phyloP scores from a whole-genome alignment of 2,797 vertebrate species.

The Sus cebifrons region DNA sequence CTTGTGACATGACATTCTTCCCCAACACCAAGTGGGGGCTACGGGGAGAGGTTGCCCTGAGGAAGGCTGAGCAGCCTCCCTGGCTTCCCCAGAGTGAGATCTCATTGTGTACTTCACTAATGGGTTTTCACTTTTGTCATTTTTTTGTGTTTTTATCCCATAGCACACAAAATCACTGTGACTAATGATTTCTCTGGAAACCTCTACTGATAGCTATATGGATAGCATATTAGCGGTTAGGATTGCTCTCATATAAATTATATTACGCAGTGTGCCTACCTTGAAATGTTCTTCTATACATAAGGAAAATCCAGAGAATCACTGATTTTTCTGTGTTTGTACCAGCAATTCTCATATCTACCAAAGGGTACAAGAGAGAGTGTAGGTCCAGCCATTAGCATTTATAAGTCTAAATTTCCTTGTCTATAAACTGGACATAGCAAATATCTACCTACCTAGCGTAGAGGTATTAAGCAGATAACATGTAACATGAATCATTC shows the following conservation, averaged over 20 bases:
- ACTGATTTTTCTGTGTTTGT: background rate
- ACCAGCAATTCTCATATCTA: background rate
- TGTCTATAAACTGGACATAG: background rate
- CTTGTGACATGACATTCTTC: background rate
- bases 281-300: background rate
- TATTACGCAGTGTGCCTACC: background rate
- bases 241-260: background rate
- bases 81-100: background rate
- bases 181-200: constrained; percentile 48
- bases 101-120: background rate
- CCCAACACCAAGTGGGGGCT: background rate
- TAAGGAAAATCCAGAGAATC: background rate
- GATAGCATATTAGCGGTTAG: background rate
- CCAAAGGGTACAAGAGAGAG: background rate
- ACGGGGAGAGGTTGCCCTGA: background rate
- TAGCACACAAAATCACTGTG: background rate
- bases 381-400: background rate
- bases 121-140: background rate
- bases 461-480: background rate
- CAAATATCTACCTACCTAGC: background rate
- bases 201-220: background rate
- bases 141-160: background rate
- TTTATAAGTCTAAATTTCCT: constrained; percentile 38
- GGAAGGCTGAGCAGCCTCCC: background rate
- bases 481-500: background rate